phyloP scores from a whole-genome alignment of 2,797 vertebrate genomes.

The Siniperca obscura region DNA sequence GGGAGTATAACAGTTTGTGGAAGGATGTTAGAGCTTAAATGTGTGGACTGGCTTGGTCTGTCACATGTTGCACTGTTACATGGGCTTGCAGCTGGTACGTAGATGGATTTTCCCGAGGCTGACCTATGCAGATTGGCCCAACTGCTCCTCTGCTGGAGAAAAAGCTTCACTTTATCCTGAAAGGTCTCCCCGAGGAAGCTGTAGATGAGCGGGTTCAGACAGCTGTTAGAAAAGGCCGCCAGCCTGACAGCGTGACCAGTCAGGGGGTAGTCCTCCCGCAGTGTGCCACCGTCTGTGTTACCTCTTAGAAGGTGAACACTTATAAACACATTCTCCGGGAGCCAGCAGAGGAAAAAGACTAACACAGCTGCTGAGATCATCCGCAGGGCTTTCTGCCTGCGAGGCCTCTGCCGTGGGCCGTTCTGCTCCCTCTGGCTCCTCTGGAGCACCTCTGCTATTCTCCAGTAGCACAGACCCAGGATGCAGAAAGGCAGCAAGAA shows the following conservation, averaged over 20 bases:
- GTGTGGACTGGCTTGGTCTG: background rate
- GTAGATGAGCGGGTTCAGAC: slow-evolving; percentile 94
- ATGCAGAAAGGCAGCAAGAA: slow-evolving; percentile 91
- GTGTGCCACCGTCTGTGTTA: slow-evolving; percentile 78
- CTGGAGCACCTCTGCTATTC: slow-evolving; percentile 85
- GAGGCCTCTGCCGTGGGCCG: slow-evolving; percentile 71
- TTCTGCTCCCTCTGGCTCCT: slow-evolving; percentile 79
- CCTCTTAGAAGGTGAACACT: slow-evolving; percentile 88
- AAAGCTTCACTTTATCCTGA: slow-evolving; percentile 88
- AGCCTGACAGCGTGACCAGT: slow-evolving; percentile 91
- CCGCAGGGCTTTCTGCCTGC: slow-evolving; percentile 89
- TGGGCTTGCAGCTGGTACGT: slow-evolving; percentile 1
- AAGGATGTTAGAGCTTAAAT: slow-evolving; percentile 9
- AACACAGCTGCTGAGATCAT: slow-evolving; percentile 92
- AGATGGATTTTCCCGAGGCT: slow-evolving; percentile 25
- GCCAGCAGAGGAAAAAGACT: slow-evolving; percentile 95
- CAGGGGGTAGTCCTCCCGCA: slow-evolving; percentile 90
- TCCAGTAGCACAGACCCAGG: slow-evolving; percentile 91
- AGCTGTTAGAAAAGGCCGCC: slow-evolving; percentile 95
- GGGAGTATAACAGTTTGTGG: slow-evolving; percentile 15
- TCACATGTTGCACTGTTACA: background rate
- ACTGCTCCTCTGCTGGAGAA: slow-evolving; percentile 85
- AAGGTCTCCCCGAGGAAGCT: slow-evolving; percentile 94
- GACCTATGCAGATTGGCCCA: slow-evolving; percentile 81
- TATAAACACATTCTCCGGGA: slow-evolving; percentile 92